Evolutionary conservation across 2,797 vertebrate species (phyloP).

Genomic region (Oreonectes daqikongensis): DNA sequence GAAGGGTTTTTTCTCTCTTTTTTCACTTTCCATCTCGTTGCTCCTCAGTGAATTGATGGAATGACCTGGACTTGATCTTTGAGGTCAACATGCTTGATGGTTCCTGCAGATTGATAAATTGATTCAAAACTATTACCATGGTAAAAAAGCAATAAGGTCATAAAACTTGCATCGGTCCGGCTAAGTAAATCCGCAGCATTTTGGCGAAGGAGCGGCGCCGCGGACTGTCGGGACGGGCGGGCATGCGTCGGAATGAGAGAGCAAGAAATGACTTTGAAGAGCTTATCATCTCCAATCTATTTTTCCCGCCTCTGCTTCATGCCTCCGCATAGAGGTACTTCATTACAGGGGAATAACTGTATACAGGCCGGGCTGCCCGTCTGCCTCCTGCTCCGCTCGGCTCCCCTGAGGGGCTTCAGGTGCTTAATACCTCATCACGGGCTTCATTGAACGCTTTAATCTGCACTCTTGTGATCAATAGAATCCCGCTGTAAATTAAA

Average conservation of each 20-base stretch:
- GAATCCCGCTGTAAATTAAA: constrained; percentile 99
- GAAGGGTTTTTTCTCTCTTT: constrained; percentile 50
- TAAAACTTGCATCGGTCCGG: constrained; percentile 98
- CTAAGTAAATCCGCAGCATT: constrained; percentile 97
- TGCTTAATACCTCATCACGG: constrained; percentile 99
- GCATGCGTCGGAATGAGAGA: constrained; percentile 98
- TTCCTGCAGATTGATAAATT: constrained; percentile 99
- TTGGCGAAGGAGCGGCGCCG: constrained; percentile 85
- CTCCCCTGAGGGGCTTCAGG: constrained; percentile 90
- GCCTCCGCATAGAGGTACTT: constrained; percentile 99
- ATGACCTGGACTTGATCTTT: constrained; percentile 99
- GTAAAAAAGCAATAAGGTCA: constrained; percentile 99
- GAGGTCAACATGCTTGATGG: constrained; percentile 97
- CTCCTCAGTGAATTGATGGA: constrained; percentile 95
- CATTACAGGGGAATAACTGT: constrained; percentile 99
- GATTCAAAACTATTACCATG: constrained; percentile 99
- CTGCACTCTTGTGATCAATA: constrained; percentile 99
- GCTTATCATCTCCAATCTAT: constrained; percentile 99
- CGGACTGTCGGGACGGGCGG: constrained; percentile 80
- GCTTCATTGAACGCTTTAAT: constrained; percentile 99
- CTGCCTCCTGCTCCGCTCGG: constrained; percentile 78
- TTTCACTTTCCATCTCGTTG: constrained; percentile 84
- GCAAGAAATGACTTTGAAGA: constrained; percentile 99
- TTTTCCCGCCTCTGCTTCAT: constrained; percentile 97
- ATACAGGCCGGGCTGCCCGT: constrained; percentile 81